Evolutionary conservation across 2,113 vertebrate genomes (phyloP), one percentile per base, ranked within the genome.

Genomic region (Lampris incognitus): DNA sequence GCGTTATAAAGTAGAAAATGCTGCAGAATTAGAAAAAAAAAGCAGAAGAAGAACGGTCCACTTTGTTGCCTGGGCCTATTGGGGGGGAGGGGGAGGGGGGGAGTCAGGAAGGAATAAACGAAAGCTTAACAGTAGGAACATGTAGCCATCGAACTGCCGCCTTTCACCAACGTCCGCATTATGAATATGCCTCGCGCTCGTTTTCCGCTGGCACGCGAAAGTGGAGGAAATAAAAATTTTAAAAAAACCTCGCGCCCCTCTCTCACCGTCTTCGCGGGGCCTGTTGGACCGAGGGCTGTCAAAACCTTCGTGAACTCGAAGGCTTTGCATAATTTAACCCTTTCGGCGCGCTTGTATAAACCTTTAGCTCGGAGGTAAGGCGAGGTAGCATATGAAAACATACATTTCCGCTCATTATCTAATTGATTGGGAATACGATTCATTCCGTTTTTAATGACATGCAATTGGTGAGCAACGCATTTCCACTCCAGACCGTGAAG

Each of bases 341-440:
- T 37, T 75, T 52, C 70, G 46, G 11, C 44, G 63, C 76, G 80
- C 41, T 78, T 54, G 72, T 74, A 76, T 78, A 67, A 86, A 85
- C 63, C n/a, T 87, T 75, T 86, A 83, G 77, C 87, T 90, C 37
- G 67, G 66, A 85, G 81, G 77, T 66, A 69, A n/a, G n/a, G 11
- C 51, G 49, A n/a, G 66, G 58, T 81, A 67, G 74, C 72, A 67
- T 64, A 85, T 86, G 76, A 92, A 92, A 93, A 88, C 86, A 90
- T 87, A 84, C 72, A 83, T 90, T 76, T 42, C 46, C 49, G 50
- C 79, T 88, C 89, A 88, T 91, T 86, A 85, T 63, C 55, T 85
- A 81, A 93, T 89, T 93, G 92, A 90, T 88, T 87, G 86, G 13
- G 51, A 66, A 87, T 86, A 57, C 72, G 54, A 85, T 79, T 63